Base-by-base conservation (phyloP, 1,140 invertebrate species). In the Drosophila repletoides region DNA sequence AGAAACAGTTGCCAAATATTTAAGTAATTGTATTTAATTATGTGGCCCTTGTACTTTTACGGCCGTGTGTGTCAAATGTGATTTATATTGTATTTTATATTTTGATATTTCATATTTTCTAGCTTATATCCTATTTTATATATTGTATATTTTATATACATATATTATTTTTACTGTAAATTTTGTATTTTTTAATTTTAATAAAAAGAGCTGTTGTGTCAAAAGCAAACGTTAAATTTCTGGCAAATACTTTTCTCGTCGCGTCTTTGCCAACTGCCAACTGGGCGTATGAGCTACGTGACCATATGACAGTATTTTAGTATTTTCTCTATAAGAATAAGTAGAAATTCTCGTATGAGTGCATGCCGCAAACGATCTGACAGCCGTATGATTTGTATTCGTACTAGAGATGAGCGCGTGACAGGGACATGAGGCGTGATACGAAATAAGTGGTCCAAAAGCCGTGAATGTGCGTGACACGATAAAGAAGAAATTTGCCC, bases 211-310 rank as follows among this genome's bases (percentile, higher is more conserved):
- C 21, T 55, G 31, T 59, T 49, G 31, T 45, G 36, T 63, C 46
- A 52, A 48, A 33, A 46, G 48, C 40, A 55, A 68, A 55, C 49
- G 48, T 68, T 40, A 63, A 41, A 48, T 55, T 63, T 40, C 26
- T 22, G 22, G 12, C 21, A 34, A 12, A 28, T 22, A 28, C 53
- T 45, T 43, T 15, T 59, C 3, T n/a, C n/a, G n/a, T n/a, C 17
- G 21, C 21, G 10, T 9, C 21, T n/a, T n/a, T 46, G 5, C 19
- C 51, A 55, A 14, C 19, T 10, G 14, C 26, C 33, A 33, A 51
- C 40, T 29, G 65, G 60, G 56, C 64, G 64, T 67, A 67, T 67
- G 33, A 14, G 48, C 28, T 52, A 61, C 59, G 65, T 68, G 59
- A 66, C 36, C 55, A 59, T 33, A 43, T 60, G 55, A 49, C 45